Conservation (phyloP, 2,888 invertebrate genomes). For the Cheilosia soror region DNA sequence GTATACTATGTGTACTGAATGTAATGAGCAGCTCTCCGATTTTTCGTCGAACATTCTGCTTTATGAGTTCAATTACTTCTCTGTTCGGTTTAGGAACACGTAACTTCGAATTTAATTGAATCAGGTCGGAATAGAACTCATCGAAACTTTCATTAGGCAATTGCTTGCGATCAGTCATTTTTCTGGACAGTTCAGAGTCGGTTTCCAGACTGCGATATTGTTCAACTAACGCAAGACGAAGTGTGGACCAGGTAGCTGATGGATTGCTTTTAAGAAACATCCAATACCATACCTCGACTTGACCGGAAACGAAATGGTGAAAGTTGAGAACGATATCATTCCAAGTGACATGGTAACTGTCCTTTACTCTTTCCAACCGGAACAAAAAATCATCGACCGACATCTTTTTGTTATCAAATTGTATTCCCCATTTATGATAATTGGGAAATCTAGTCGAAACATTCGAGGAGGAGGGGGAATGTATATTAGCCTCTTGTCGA, state of each 20-base stretch:
- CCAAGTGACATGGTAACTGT: not conserved
- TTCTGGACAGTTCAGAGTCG: slow-evolving; percentile 1
- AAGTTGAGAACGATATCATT: not conserved
- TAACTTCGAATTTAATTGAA: not conserved
- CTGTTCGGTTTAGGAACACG: not conserved
- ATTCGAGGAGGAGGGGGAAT: not conserved
- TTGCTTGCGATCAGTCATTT: not conserved
- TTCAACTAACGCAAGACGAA: slow-evolving; percentile 2
- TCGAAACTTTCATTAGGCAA: not conserved
- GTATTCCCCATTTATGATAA: slow-evolving; percentile 27
- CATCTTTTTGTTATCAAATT: not conserved
- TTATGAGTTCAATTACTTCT: not conserved
- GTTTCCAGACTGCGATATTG: slow-evolving; percentile 15
- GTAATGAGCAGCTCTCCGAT: not conserved
- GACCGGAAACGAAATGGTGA: not conserved
- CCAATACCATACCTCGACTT: not conserved
- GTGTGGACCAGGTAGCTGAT: not conserved
- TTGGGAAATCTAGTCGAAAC: not conserved
- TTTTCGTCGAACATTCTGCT: not conserved
- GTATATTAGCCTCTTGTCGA: too few relatives aligned
- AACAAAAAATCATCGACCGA: slow-evolving; percentile 21
- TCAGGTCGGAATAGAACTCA: not conserved
- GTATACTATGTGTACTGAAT: not conserved
- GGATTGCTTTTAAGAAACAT: not conserved
- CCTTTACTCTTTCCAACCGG: not conserved